Base-by-base conservation (phyloP, 2,113 vertebrate species). In the Arvicanthis niloticus region DNA sequence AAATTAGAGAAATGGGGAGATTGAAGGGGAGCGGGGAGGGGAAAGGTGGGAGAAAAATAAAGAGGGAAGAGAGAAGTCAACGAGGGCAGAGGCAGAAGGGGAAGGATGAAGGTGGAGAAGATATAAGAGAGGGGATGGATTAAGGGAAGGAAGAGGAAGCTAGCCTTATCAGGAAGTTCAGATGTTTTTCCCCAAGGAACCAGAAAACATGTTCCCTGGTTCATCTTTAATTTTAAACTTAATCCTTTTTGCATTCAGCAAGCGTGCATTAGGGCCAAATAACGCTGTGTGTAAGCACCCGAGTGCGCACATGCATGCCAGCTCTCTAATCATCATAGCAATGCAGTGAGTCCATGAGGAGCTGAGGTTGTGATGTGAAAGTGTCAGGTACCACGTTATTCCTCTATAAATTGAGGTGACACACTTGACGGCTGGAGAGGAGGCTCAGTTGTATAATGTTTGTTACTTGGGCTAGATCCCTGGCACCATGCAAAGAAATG, bases 81-180 rank as follows among this genome's bases (percentile, higher is more conserved):
- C 16, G 80, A 10, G 37, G n/a, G 53, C 13, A 31, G 81, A 45
- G 58, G 60, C 3, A 84, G 40, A 42, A 45, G 40, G 15, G 40
- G 15, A 65, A 45, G 26, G 4, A 48, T 10, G 1, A 8, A 16
- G 40, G 16, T 48, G 34, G 84, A 85, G 84, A 45, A 86, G 84
- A 10, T 1, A 5, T 31, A 40, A 48, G 60, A 4, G 48, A 62
- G 24, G 45, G 29, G 19, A 40, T 5, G 5, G 53, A 42, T 4
- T 16, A 58, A 31, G 12, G 40, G 51, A 42, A 42, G 7, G 13
- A 31, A 29, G 81, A 67, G 0, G 12, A 37, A 21, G 9, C 70
- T 15, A 34, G 15, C 2, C 42, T 37, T 17, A 19, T 1, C n/a
- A n/a, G 29, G 0, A 19, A 24, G 11, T 21, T n/a, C 51, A 56